These are phyloP conservation scores for Eupithecia subumbrata DNA, from an alignment of 2,888 invertebrate genomes.

Conservation along the genomic window DNA sequence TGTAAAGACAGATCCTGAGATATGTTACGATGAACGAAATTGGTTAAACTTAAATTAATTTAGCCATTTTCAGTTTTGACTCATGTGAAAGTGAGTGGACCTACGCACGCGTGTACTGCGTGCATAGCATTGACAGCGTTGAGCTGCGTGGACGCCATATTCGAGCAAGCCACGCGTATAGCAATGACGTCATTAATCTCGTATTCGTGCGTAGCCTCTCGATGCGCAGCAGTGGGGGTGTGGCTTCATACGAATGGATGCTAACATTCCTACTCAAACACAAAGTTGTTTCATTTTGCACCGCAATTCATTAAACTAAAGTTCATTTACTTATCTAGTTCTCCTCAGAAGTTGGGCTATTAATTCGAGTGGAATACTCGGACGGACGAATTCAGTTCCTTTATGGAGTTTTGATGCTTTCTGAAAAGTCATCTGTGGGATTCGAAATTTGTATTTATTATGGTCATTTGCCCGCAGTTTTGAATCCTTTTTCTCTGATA, in stretches of 20 bases:
- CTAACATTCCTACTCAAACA: neutral
- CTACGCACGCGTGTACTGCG: no score
- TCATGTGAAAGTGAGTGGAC: no score
- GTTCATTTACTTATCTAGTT: conserved; percentile 11
- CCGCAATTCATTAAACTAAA: conserved; percentile 6
- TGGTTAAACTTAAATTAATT: neutral
- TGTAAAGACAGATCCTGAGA: neutral
- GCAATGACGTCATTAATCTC: no score
- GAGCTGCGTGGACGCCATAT: no score
- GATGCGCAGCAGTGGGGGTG: no score
- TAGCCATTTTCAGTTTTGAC: no score
- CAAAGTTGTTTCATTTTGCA: neutral
- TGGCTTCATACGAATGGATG: neutral
- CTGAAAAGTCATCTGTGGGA: neutral
- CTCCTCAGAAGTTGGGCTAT: conserved; percentile 19
- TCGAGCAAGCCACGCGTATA: no score
- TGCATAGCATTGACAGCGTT: no score
- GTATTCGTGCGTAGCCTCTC: no score
- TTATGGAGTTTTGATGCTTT: conserved; percentile 7
- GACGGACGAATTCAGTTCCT: conserved; percentile 5
- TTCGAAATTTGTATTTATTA: neutral
- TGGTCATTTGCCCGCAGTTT: neutral
- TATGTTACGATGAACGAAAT: neutral
- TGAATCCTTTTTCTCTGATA: neutral
- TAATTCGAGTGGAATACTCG: conserved; percentile 14